A percentile compares a stretch with the other conserved stretches of the same genome.
Evolutionary conservation across 2,113 vertebrate species (phyloP).

Genomic region (Bubo bubo): DNA sequence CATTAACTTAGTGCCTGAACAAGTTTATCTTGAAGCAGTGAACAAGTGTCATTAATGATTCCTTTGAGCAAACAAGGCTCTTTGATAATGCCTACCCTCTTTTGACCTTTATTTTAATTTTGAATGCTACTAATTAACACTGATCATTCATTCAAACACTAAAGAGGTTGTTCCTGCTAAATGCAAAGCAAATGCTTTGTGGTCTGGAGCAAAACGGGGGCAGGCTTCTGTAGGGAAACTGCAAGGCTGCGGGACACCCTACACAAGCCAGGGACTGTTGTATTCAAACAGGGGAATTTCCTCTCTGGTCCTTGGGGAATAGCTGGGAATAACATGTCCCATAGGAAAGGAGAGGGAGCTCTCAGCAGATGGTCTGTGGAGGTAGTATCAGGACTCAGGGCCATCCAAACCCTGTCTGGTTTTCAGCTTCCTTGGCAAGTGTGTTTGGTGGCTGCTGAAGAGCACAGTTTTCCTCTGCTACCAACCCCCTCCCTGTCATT

Average conservation of each 20-base stretch:
- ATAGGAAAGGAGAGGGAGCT: neutral
- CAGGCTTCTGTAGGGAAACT: constrained; percentile 29
- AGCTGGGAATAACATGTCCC: neutral
- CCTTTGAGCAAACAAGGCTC: constrained; percentile 58
- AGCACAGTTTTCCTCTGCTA: neutral
- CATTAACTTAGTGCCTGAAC: constrained; percentile 62
- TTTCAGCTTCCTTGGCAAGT: neutral
- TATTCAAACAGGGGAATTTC: constrained; percentile 32
- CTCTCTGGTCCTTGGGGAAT: neutral
- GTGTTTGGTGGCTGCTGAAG: neutral
- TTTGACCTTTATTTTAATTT: constrained; percentile 57
- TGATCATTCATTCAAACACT: constrained; percentile 1
- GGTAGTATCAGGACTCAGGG: neutral
- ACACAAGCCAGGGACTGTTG: neutral
- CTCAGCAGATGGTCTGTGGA: neutral
- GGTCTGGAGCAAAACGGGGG: constrained; percentile 23
- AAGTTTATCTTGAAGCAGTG: constrained; percentile 64
- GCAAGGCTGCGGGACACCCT: neutral
- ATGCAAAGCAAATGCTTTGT: constrained; percentile 48
- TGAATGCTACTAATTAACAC: constrained; percentile 61
- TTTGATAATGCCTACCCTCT: constrained; percentile 59
- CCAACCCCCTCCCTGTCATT: fast-evolving
- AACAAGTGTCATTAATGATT: constrained; percentile 56
- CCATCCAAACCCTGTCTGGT: neutral
- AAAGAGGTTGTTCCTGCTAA: constrained; percentile 58